These are phyloP conservation scores for Holothuria glaberrima DNA, from an alignment of 35 echinoderm and acorn worm species.

Conservation along the genomic window DNA sequence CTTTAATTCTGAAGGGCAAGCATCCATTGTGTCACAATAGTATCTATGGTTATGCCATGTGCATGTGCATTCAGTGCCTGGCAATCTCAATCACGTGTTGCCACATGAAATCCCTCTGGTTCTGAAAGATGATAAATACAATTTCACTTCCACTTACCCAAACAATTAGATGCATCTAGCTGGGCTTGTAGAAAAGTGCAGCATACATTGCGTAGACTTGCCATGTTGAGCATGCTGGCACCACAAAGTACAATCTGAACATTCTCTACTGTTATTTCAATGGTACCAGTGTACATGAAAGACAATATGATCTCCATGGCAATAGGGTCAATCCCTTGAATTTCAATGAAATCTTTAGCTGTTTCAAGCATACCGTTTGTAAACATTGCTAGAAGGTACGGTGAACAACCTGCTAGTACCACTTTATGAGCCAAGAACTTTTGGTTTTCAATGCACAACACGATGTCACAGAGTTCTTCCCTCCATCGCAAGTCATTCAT, in stretches of 20 bases:
- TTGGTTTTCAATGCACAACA: slow-evolving; percentile 87
- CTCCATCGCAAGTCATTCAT: slow-evolving; percentile 92
- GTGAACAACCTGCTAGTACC: slow-evolving; percentile 90
- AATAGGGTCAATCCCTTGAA: slow-evolving; percentile 93
- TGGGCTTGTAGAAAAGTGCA: slow-evolving; percentile 97
- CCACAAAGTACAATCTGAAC: slow-evolving; percentile 96
- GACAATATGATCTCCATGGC: slow-evolving; percentile 97
- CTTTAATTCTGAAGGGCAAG: too few relatives aligned
- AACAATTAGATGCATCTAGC: slow-evolving; percentile 93
- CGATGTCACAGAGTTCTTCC: slow-evolving; percentile 89
- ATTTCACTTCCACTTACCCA: slow-evolving; percentile 65
- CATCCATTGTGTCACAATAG: too few relatives aligned
- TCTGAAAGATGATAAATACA: too few relatives aligned
- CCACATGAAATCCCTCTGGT: too few relatives aligned
- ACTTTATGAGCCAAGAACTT: slow-evolving; percentile 89
- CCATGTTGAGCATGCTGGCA: slow-evolving; percentile 96
- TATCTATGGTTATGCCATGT: too few relatives aligned
- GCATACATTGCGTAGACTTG: slow-evolving; percentile 92
- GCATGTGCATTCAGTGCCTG: too few relatives aligned
- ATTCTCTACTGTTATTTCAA: slow-evolving; percentile 95
- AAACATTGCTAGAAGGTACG: slow-evolving; percentile 98
- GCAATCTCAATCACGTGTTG: too few relatives aligned
- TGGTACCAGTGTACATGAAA: slow-evolving; percentile 99
- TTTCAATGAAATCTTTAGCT: slow-evolving; percentile 83
- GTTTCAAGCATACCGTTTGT: slow-evolving; percentile 99